A percentile compares a stretch with the other conserved stretches of the same genome.
Conservation (phyloP, 2,797 vertebrate genomes). For the Gallinago nigripennis region DNA sequence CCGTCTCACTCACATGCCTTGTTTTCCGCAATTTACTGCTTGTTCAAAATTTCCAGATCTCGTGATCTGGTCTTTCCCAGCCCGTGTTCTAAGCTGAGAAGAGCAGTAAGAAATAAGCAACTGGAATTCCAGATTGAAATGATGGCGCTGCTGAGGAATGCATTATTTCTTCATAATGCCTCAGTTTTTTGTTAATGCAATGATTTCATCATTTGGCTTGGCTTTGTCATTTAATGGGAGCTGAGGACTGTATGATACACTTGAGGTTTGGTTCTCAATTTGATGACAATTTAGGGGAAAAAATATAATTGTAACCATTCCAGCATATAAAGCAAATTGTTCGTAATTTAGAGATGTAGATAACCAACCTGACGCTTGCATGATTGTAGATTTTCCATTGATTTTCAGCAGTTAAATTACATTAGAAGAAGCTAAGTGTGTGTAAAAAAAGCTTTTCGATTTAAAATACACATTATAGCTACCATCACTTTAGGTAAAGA, state of each 20-base stretch:
- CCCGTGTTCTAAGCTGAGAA: neutral
- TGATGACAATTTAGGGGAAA: neutral
- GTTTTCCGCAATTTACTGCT: slow-evolving; percentile 15
- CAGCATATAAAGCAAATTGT: neutral
- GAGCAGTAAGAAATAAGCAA: neutral
- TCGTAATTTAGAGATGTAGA: neutral
- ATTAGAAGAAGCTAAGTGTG: neutral
- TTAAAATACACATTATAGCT: neutral
- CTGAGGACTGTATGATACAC: neutral
- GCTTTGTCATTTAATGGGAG: neutral
- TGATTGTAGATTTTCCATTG: neutral
- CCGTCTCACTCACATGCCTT: slow-evolving; percentile 5
- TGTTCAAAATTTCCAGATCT: slow-evolving; percentile 41
- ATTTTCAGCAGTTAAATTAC: neutral
- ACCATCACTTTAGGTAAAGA: neutral
- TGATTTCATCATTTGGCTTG: neutral
- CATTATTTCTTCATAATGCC: neutral
- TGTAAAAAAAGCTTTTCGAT: neutral
- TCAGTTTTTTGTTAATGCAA: neutral
- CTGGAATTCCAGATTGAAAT: neutral
- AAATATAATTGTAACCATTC: neutral
- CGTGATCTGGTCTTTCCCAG: slow-evolving; percentile 10
- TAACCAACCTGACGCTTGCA: neutral
- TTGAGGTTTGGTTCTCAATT: neutral
- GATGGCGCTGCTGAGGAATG: slow-evolving; percentile 9